These are phyloP conservation scores for Probaryconus sp. DNA, from an alignment of 1,140 invertebrate species.

Conservation along the genomic window DNA sequence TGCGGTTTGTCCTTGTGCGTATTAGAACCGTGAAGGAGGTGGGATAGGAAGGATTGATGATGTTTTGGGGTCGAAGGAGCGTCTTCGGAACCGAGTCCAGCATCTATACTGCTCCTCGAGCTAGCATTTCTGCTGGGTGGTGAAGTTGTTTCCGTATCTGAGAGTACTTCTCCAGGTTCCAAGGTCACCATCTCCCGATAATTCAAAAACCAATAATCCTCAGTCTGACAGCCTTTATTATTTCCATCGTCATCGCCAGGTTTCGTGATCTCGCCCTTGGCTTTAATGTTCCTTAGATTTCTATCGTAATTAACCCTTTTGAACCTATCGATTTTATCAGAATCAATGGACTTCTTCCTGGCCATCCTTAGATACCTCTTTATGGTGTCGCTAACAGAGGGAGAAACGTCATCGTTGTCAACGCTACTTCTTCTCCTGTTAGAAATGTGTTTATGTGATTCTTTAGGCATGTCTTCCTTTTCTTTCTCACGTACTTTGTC, in stretches of 20 bases:
- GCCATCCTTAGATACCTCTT: conserved; percentile 91
- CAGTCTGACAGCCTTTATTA: conserved; percentile 86
- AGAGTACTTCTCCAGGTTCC: conserved; percentile 69
- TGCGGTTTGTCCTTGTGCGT: conserved; percentile 77
- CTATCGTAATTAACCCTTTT: conserved; percentile 93
- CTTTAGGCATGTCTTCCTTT: conserved; percentile 57
- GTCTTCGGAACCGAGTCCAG: conserved; percentile 75
- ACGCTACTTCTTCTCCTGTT: conserved; percentile 84
- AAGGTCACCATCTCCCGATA: conserved; percentile 67
- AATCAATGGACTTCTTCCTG: conserved; percentile 88
- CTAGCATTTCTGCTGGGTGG: conserved; percentile 77
- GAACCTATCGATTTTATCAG: conserved; percentile 88
- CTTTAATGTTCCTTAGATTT: conserved; percentile 89
- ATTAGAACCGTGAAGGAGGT: conserved; percentile 81
- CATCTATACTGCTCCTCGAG: conserved; percentile 79
- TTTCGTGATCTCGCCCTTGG: conserved; percentile 85
- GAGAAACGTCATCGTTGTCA: conserved; percentile 89
- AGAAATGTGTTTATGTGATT: conserved; percentile 62
- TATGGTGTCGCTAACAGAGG: conserved; percentile 90
- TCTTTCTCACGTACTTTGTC: conserved; percentile 66
- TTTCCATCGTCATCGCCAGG: conserved; percentile 85
- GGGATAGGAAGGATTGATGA: conserved; percentile 83
- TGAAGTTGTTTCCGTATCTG: conserved; percentile 77
- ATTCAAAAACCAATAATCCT: conserved; percentile 84
- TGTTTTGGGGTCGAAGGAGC: conserved; percentile 79